Percentiles rank a stretch among this genome's conserved stretches.
Evolutionary conservation across 1,140 invertebrate genomes (phyloP).

Genomic region (Plodia interpunctella): DNA sequence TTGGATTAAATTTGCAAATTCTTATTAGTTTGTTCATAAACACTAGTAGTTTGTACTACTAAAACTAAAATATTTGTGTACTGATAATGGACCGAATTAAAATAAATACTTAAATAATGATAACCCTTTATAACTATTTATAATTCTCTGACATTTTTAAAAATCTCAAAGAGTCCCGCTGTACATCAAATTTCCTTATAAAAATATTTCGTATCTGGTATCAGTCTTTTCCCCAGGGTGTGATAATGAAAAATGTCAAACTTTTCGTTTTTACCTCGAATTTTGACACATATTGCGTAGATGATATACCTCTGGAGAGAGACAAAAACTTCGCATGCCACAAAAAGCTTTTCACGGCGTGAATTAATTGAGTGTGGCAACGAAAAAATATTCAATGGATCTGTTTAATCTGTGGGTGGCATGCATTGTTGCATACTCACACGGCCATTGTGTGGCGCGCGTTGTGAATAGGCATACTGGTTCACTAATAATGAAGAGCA

Average conservation of each 20-base stretch:
- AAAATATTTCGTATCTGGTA: not conserved
- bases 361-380: slow-evolving; percentile 16
- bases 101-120: no score
- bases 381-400: slow-evolving; percentile 16
- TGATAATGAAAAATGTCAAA: not conserved
- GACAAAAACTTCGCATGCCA: not conserved
- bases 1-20: no score
- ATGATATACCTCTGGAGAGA: not conserved
- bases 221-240: not conserved
- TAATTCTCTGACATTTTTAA: not conserved
- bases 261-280: not conserved
- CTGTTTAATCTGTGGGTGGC: slow-evolving; percentile 19
- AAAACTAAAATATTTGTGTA: no score
- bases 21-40: no score
- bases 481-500: slow-evolving; percentile 18
- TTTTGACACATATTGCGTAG: not conserved
- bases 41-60: no score
- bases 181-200: not conserved
- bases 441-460: slow-evolving; percentile 16
- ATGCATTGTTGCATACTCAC: slow-evolving; percentile 25
- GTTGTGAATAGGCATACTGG: slow-evolving; percentile 18
- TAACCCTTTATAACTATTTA: not conserved
- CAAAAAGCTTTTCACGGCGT: slow-evolving; percentile 7
- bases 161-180: no score
- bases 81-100: no score